phyloP scores from a whole-genome alignment of 2,888 invertebrate genomes.

The Apodemia zela region DNA sequence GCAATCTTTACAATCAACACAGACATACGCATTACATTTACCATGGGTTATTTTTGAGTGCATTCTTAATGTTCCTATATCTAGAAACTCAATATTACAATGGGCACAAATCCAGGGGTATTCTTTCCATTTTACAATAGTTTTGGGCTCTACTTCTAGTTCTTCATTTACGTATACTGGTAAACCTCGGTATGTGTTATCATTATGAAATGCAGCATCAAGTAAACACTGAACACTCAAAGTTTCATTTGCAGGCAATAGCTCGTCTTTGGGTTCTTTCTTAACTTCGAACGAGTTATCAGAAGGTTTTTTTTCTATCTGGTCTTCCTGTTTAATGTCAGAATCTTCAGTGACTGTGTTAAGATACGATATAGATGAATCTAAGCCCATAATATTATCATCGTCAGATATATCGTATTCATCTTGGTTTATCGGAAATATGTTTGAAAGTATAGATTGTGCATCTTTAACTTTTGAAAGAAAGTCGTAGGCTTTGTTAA shows the following conservation, averaged over 20 bases:
- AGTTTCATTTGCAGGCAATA: conserved; percentile 32
- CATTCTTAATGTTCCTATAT: conserved; percentile 68
- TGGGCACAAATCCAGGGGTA: conserved; percentile 65
- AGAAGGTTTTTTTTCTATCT: conserved; percentile 33
- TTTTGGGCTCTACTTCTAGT: conserved; percentile 44
- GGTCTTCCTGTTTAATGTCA: conserved; percentile 31
- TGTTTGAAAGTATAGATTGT: conserved; percentile 45
- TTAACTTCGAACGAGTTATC: conserved; percentile 43
- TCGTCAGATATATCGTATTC: conserved; percentile 50
- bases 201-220: conserved; percentile 52
- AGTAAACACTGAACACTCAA: conserved; percentile 59
- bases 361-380: neutral
- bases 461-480: conserved; percentile 51
- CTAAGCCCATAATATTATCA: conserved; percentile 35
- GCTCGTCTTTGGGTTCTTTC: conserved; percentile 55
- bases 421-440: conserved; percentile 40
- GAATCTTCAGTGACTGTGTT: conserved; percentile 26
- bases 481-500: conserved; percentile 61
- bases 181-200: conserved; percentile 42
- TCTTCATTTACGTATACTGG: conserved; percentile 61
- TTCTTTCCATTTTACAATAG: conserved; percentile 55
- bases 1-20: conserved; percentile 81
- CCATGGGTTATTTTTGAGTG: conserved; percentile 83
- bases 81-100: conserved; percentile 63
- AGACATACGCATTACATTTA: conserved; percentile 82